Base-by-base conservation (phyloP, 2,113 vertebrate genomes). In the Crotophaga sulcirostris region DNA sequence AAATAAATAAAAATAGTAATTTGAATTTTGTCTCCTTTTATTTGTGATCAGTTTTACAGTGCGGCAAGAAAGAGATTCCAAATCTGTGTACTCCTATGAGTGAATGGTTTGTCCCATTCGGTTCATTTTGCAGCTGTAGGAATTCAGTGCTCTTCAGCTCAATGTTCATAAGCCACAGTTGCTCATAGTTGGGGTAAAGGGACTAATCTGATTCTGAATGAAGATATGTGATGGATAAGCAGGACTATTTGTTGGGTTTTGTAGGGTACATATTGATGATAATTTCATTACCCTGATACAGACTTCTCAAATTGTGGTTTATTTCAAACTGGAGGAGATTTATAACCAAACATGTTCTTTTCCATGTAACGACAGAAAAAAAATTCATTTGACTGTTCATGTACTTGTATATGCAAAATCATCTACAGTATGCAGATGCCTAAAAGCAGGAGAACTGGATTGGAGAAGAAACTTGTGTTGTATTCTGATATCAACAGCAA, bases 401-500 rank as follows among this genome's bases (percentile, higher is more conserved):
- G 3, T 67, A 40, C 40, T 81, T 75, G 25, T 2, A 47, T 45
- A 59, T 75, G n/a, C 15, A 55, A 69, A 92, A 38, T 89, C 17
- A 51, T 72, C 10, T 72, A 15, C 2, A 4, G 79, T 79, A 62
- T 42, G n/a, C 77, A 89, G 51, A 58, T 84, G 13, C 90, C 59
- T 90, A 87, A 87, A 86, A 93, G 63, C 80, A 88, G 87, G 59
- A 76, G 44, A 90, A 51, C 56, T 81, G 51, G 38, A 47, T 94
- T 92, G 78, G 49, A 69, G 77, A 77, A 47, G 36, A 80, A 96
- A 58, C 44, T 18, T 90, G 34, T 13, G 8, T 77, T 76, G 44
- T 95, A 67, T 93, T 96, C 88, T 74, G 58, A 38, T 94, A 93
- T 79, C 81, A 92, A 8, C 84, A 91, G 81, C 69, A 88, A 79